Evolutionary conservation across 2,888 invertebrate species (phyloP).

Genomic region (Megastigmus dorsalis): DNA sequence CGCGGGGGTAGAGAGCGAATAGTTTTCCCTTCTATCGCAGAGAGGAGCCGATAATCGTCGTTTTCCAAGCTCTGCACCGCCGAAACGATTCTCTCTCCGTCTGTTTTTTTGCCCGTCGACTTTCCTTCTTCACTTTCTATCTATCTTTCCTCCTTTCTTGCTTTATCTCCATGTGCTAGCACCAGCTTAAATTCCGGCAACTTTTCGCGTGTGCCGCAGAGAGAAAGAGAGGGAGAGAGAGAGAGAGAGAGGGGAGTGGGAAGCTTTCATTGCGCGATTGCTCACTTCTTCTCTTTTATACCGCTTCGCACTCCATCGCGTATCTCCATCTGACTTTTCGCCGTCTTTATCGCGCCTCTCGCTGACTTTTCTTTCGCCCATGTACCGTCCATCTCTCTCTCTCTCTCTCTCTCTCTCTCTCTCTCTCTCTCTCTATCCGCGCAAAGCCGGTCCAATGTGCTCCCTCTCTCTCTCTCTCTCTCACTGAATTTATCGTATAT

Average conservation of each 20-base stretch:
- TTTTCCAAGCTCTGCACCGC: constrained; percentile 18
- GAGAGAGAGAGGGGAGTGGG: neutral
- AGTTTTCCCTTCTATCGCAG: constrained; percentile 5
- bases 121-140: neutral
- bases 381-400: neutral
- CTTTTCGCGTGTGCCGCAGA: neutral
- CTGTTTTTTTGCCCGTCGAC: neutral
- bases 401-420: neutral
- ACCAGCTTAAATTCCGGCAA: constrained; percentile 32
- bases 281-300: neutral
- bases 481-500: neutral
- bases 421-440: neutral
- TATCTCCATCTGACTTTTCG: neutral
- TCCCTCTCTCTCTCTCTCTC: neutral
- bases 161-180: constrained; percentile 21
- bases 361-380: neutral
- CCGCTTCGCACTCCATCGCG: neutral
- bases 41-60: constrained; percentile 37
- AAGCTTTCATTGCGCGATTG: constrained; percentile 29
- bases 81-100: constrained; percentile 7
- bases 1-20: constrained; percentile 16
- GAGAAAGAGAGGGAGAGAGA: too few relatives aligned
- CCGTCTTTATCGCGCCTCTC: constrained; percentile 24
- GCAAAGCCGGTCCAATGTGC: neutral
- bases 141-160: neutral